Base-by-base conservation (phyloP, 2,888 invertebrate species). In the Tetramorium bicarinatum region DNA sequence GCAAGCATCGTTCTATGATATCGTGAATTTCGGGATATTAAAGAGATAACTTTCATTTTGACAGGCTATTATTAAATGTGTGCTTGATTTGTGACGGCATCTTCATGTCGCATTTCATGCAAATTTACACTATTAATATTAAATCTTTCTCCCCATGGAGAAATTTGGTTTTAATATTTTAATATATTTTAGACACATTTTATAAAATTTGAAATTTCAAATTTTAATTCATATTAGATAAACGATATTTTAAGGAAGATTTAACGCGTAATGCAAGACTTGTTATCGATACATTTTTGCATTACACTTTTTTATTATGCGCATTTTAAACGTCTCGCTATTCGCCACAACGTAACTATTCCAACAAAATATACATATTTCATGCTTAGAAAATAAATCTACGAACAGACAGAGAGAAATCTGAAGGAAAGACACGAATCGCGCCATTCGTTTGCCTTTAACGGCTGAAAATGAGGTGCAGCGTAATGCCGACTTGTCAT, bases 391-490 rank as follows among this genome's bases (percentile, higher is more conserved):
- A 25, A 76, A 41, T 54, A 38, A 76, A 49, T 29, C 25, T 52
- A 52, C 11, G 18, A 13, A 29, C 11, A 59, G 47, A 56, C 7
- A n/a, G 69, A 44, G 21, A 69, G 21, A 71, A 59, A 34, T 25
- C 13, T 0, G 15, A 2, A 7, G 29, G 7, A 47, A 56, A 15
- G 47, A 44, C 69, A 59, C 44, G 21, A 79, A 59, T 71, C 41
- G 56, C 41, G 8, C 13, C 21, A 56, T 15, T 69, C 71, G 56
- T 69, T 79, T 56, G 69, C 77, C 21, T 56, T 79, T 44, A 15
- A 2, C 44, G 29, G n/a, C 13, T 69, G 21, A 47, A 47, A 69
- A 79, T 59, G 56, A 79, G 56, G 47, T 34, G 34, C 11, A 56
- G 21, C 56, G 34, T 69, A 67, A 79, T n/a, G 56, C 34, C 21